Evolutionary conservation across 2,797 vertebrate genomes (phyloP), one percentile per base, ranked within the genome.

Genomic region (Phaenicophaeus curvirostris): DNA sequence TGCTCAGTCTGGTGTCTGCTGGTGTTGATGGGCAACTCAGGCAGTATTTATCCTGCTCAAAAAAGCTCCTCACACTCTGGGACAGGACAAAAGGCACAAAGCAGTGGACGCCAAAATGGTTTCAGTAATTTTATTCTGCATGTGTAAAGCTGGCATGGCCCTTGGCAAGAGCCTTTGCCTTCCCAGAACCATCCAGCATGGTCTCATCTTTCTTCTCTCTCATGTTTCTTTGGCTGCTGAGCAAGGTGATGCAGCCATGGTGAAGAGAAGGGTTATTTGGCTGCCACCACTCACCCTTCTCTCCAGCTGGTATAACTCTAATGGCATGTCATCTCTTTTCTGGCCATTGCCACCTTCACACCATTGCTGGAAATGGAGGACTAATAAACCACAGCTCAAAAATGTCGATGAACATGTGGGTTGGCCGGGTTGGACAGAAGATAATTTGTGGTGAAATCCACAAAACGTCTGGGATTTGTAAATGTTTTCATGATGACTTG

Each of bases 401-500:
- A 92, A 87, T 72, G 80, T 46, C 2, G 2, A 85, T 48, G 94
- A 91, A 91, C 9, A 0, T 86, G 83, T 91, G 92, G 89, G 91
- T 81, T 94, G 89, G 85, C 90, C 80, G 61, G 28, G 31, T 41
- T 66, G 76, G 89, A 86, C 76, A 82, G 89, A 71, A 87, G 87
- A 94, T 85, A 92, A 93, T 94, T 94, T 93, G 93, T 84, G 91
- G 96, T 91, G 91, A 96, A 91, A 95, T 96, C 89, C 94, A 84
- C 82, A 92, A 87, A 94, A 87, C 69, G 35, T 78, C 94, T 96
- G 96, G 87, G 94, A 92, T 95, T 94, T 97, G 94, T 96, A 94
- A 95, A 95, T 79, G 90, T 94, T 96, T 95, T 95, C 86, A 73
- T 71, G 95, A 91, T 93, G 91, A 91, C 73, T 87, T 93, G 94